Evolutionary conservation across 2,113 vertebrate species (phyloP), one percentile per base, ranked within the genome.

Genomic region (Tragelaphus buxtoni): DNA sequence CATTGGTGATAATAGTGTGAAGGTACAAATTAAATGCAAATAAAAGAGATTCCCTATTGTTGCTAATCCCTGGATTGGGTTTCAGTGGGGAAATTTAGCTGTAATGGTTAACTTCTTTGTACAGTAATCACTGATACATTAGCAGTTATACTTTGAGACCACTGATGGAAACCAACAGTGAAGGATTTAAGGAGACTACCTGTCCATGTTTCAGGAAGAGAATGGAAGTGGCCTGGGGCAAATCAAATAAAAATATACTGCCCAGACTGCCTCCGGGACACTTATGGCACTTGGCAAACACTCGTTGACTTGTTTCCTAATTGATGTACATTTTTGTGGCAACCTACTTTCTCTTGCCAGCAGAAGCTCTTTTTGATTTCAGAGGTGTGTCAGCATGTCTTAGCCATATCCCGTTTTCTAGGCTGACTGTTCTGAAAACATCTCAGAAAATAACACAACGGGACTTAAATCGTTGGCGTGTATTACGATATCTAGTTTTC

Each of bases 11-110:
- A 98, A 98, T 98, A 97, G 97, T 98, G 98, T 98, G 98, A 99
- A 98, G 98, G 98, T 98, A 98, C 98, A 98, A 99, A 99, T 99
- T 99, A 99, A 99, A 99, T 99, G 98, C 98, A 99, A 99, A 99
- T 99, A 99, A 98, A 99, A 98, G 98, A 98, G 98, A 98, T 98
- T 98, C 97, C 97, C 97, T 79, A 98, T 98, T 98, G 98, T 98
- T 98, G 96, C 91, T 98, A 99, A 98, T 98, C 98, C 97, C 92
- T 97, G 97, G 97, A 98, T 98, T 98, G 97, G 97, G 98, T 98
- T 98, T 98, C 98, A 98, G 94, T 97, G 81, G 97, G 97, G 94
- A 98, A 98, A 98, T 98, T 95, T 97, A 98, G 95, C 98, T 98
- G 93, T 94, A 94, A 96, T 97, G 91, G 98, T 98, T 98, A 98